phyloP scores from a whole-genome alignment of 2,797 vertebrate genomes.

The Bucorvus abyssinicus region DNA sequence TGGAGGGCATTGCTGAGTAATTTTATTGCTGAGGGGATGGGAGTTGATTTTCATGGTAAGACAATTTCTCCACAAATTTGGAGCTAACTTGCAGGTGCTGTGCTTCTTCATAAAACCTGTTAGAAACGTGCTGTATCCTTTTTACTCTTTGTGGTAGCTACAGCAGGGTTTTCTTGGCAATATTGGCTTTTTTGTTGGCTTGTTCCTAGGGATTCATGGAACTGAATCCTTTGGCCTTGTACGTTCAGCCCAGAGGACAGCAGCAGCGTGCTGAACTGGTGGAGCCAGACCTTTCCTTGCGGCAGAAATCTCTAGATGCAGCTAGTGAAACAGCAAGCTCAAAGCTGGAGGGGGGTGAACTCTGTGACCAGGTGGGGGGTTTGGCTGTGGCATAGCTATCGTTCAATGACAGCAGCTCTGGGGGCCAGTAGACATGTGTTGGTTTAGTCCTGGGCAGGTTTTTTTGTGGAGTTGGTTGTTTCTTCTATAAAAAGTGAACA shows the following conservation, averaged over 20 bases:
- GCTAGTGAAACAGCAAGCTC: not conserved
- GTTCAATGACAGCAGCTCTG: not conserved
- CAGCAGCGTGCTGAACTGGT: not conserved
- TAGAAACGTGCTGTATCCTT: not conserved
- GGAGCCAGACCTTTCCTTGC: not conserved
- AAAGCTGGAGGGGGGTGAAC: too few relatives aligned
- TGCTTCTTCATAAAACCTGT: not conserved
- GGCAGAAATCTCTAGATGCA: conserved; percentile 17
- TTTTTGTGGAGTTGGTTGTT: not conserved
- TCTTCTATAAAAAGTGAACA: not conserved
- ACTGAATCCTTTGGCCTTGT: conserved; percentile 69
- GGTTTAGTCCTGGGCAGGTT: not conserved
- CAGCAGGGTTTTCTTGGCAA: not conserved
- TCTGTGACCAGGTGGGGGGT: not conserved
- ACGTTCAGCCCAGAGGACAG: conserved; percentile 35
- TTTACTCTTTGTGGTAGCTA: not conserved
- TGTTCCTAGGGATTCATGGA: conserved; percentile 66
- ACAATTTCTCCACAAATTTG: not conserved
- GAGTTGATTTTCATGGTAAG: not conserved
- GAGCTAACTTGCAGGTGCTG: not conserved
- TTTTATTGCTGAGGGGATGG: not conserved
- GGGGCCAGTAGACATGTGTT: not conserved
- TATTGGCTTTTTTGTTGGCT: not conserved
- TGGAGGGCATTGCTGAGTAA: not conserved
- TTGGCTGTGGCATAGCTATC: too few relatives aligned